phyloP scores from a whole-genome alignment of 2,797 vertebrate species.

The Pagetopsis macropterus region DNA sequence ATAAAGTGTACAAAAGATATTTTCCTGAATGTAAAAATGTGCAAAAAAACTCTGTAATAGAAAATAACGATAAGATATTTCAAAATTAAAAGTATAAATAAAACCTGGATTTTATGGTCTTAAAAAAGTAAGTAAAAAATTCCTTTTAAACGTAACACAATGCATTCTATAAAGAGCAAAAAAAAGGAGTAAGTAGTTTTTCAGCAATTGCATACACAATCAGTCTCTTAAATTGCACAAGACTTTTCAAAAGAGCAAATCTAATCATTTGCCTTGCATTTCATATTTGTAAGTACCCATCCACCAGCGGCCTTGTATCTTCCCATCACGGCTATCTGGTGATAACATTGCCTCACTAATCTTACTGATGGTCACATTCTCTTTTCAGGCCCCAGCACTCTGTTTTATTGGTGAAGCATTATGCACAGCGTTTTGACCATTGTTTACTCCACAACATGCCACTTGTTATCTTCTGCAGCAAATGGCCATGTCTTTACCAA shows the following conservation, averaged over 20 bases:
- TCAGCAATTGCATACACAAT: constrained; percentile 60
- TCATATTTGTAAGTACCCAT: constrained; percentile 72
- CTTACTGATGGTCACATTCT: constrained; percentile 70
- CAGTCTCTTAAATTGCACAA: constrained; percentile 64
- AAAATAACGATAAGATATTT: not conserved
- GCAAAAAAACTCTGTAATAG: too few relatives aligned
- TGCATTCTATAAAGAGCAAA: constrained; percentile 19
- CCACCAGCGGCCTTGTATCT: constrained; percentile 30
- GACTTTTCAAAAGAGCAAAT: constrained; percentile 70
- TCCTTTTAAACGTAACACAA: constrained; percentile 10
- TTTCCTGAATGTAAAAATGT: not conserved
- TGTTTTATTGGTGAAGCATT: constrained; percentile 76
- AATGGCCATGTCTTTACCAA: constrained; percentile 81
- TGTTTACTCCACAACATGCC: constrained; percentile 76
- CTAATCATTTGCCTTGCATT: constrained; percentile 64
- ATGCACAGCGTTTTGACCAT: constrained; percentile 67
- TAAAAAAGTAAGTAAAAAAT: not conserved
- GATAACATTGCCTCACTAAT: constrained; percentile 71
- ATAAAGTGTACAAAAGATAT: not conserved
- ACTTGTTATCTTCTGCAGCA: constrained; percentile 78
- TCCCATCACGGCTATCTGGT: constrained; percentile 56
- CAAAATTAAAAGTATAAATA: constrained; percentile 3
- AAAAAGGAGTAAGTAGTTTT: constrained; percentile 23
- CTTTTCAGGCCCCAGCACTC: constrained; percentile 72
- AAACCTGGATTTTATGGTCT: constrained; percentile 2